Percentiles rank a stretch among this genome's conserved stretches.
Conservation (phyloP, 2,888 invertebrate genomes). For the Melieria omissa region DNA sequence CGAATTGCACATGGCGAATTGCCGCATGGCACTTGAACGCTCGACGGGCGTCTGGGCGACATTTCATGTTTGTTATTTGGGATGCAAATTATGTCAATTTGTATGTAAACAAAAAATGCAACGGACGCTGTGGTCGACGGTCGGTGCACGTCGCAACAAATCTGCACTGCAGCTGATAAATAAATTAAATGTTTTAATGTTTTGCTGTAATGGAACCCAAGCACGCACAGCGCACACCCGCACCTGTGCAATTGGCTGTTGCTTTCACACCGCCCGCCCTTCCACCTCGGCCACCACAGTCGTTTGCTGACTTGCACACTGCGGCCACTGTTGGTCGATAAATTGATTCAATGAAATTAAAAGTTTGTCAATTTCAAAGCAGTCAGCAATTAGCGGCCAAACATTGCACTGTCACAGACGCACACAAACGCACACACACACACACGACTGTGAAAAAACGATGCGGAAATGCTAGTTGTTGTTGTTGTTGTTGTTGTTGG, state of each 20-base stretch:
- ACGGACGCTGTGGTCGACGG: slow-evolving; percentile 1
- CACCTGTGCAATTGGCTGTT: background rate
- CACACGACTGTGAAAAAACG: background rate
- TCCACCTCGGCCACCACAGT: background rate
- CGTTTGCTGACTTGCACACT: background rate
- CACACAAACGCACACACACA: background rate
- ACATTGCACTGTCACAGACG: too few relatives aligned
- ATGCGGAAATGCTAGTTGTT: slow-evolving; percentile 13
- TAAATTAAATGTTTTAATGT: slow-evolving; percentile 19
- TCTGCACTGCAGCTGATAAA: slow-evolving; percentile 13
- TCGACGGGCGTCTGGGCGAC: slow-evolving; percentile 21
- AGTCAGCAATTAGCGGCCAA: too few relatives aligned
- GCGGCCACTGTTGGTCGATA: too few relatives aligned
- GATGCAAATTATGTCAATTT: slow-evolving; percentile 60
- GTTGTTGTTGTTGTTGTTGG: background rate
- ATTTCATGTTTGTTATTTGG: slow-evolving; percentile 39
- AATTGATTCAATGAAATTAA: too few relatives aligned
- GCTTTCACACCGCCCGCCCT: background rate
- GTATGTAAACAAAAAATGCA: slow-evolving; percentile 50
- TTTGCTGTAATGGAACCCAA: background rate
- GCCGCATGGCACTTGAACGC: slow-evolving; percentile 40
- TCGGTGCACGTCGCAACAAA: background rate
- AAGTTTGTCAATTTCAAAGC: too few relatives aligned
- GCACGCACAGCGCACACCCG: background rate
- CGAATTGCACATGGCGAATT: background rate